A percentile compares a stretch with the other conserved stretches of the same genome.
phyloP scores from a whole-genome alignment of 2,888 invertebrate species.

The Ormyrus labotus region DNA sequence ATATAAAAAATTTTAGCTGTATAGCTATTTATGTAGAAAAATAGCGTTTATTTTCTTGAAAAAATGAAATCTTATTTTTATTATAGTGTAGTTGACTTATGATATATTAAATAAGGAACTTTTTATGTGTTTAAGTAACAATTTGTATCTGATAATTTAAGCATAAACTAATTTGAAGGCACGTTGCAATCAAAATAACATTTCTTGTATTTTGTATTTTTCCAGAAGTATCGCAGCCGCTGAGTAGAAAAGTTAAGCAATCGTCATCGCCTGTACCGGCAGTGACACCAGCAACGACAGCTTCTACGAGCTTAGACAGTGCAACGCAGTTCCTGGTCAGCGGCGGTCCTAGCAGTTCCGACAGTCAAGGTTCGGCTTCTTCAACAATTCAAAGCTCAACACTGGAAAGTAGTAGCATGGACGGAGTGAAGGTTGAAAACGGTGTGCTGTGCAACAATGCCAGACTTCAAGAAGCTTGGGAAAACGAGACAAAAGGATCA shows the following conservation, averaged over 20 bases:
- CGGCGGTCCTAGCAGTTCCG: constrained; percentile 64
- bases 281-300: constrained; percentile 20
- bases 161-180: too few species aligned
- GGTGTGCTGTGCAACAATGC: constrained; percentile 73
- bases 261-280: constrained; percentile 37
- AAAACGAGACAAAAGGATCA: constrained; percentile 71
- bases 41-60: not conserved
- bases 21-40: not conserved
- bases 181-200: too few species aligned
- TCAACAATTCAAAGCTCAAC: constrained; percentile 52
- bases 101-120: too few species aligned
- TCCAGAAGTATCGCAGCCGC: constrained; percentile 20
- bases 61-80: not conserved
- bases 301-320: constrained; percentile 55
- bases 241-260: constrained; percentile 30
- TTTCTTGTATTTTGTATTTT: not conserved
- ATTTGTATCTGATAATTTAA: too few species aligned
- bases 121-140: too few species aligned
- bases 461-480: constrained; percentile 73
- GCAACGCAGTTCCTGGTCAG: constrained; percentile 66
- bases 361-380: constrained; percentile 57
- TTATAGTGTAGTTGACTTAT: too few species aligned
- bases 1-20: too few species aligned
- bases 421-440: constrained; percentile 69
- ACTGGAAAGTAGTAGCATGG: constrained; percentile 62